A percentile compares a stretch with the other conserved stretches of the same genome.
These are phyloP conservation scores for Agrotis clavis DNA, from an alignment of 2,888 invertebrate genomes.

Conservation along the genomic window DNA sequence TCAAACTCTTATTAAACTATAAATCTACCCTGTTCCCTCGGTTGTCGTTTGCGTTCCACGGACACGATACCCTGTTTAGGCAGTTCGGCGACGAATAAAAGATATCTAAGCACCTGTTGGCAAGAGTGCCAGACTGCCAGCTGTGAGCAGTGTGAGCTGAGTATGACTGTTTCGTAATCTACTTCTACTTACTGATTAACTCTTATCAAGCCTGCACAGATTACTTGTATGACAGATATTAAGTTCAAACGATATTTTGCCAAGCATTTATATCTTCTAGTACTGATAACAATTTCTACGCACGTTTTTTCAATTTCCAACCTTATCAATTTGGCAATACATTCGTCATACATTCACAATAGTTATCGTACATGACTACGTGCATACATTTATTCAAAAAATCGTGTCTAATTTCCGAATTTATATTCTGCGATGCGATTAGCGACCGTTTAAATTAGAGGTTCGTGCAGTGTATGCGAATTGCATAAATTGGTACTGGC, in stretches of 20 bases:
- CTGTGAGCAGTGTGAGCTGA: no score
- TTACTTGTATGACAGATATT: constrained; percentile 47
- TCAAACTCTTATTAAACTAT: no score
- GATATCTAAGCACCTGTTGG: background rate
- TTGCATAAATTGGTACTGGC: constrained; percentile 19
- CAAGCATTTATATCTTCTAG: constrained; percentile 12
- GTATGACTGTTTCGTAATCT: constrained; percentile 37
- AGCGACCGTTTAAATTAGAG: constrained; percentile 18
- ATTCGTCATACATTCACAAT: background rate
- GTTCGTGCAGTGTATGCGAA: constrained; percentile 10
- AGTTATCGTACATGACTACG: no score
- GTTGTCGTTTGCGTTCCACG: no score
- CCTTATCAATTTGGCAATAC: constrained; percentile 20
- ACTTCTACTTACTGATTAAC: background rate
- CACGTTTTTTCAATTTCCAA: constrained; percentile 30
- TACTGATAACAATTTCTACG: constrained; percentile 33
- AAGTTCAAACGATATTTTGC: constrained; percentile 31
- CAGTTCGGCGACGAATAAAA: no score
- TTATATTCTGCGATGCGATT: constrained; percentile 13
- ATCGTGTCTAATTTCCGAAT: background rate
- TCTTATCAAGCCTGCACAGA: constrained; percentile 43
- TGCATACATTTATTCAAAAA: background rate
- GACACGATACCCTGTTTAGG: no score
- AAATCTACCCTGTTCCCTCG: no score
- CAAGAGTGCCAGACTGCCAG: background rate